phyloP scores from a whole-genome alignment of 30 jellyfish, hydroid and myxozoan genomes.

The Hydractinia echinata region DNA sequence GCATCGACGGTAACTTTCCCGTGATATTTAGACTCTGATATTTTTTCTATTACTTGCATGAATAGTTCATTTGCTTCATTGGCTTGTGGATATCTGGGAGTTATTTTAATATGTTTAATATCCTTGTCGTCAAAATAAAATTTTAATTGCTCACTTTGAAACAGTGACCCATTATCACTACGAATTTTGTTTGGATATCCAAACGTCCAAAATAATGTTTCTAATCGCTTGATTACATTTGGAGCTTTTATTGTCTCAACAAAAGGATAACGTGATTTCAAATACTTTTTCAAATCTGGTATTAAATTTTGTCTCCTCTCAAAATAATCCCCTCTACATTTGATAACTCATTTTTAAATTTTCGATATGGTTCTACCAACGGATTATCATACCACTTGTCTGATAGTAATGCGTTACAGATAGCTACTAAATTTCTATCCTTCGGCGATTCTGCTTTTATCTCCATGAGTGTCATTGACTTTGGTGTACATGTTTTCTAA shows the following conservation, averaged over 20 bases:
- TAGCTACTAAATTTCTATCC: conserved; percentile 39
- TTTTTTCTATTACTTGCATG: conserved; percentile 29
- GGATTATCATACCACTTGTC: conserved; percentile 24
- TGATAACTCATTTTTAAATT: conserved; percentile 9
- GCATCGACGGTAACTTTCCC: too few relatives aligned
- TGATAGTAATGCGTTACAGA: conserved; percentile 15
- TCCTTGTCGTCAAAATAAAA: neutral
- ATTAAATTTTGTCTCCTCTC: conserved; percentile 17
- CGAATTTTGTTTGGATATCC: conserved; percentile 17
- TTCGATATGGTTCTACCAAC: neutral
- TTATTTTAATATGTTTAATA: conserved; percentile 18
- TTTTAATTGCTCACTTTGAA: conserved; percentile 2
- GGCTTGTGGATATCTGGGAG: conserved; percentile 33
- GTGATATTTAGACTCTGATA: neutral
- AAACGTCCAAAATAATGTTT: conserved; percentile 15
- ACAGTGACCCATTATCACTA: conserved; percentile 28
- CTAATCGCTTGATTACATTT: conserved; percentile 2
- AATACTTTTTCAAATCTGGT: neutral
- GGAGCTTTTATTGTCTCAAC: conserved; percentile 15
- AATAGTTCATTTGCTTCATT: conserved; percentile 3
- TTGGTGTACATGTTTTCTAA: conserved; percentile 26
- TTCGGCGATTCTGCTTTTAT: conserved; percentile 31
- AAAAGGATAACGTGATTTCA: conserved; percentile 16
- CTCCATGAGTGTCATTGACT: conserved; percentile 48
- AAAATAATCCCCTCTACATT: conserved; percentile 8